Evolutionary conservation across 2,888 invertebrate genomes (phyloP).

Genomic region (Auanema sp.): DNA sequence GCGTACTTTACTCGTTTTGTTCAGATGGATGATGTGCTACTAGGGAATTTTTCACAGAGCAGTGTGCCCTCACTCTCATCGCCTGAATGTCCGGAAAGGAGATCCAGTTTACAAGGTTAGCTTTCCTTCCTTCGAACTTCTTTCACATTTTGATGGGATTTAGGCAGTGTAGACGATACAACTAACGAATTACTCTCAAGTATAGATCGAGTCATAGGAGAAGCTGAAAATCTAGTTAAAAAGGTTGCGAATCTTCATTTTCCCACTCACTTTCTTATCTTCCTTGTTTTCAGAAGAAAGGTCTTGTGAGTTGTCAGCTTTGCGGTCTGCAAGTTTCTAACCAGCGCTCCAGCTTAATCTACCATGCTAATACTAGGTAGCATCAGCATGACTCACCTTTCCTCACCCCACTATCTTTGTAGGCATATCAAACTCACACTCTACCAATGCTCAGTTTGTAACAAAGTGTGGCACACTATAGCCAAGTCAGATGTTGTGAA

Average conservation of each 20-base stretch:
- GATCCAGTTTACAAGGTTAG: too few relatives aligned
- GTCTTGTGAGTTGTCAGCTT: slow-evolving; percentile 27
- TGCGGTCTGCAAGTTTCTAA: slow-evolving; percentile 33
- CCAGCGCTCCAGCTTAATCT: slow-evolving; percentile 37
- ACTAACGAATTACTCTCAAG: not conserved
- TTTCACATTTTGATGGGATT: too few relatives aligned
- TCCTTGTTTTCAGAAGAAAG: slow-evolving; percentile 8
- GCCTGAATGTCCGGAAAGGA: too few relatives aligned
- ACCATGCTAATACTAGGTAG: slow-evolving; percentile 39
- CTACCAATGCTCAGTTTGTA: slow-evolving; percentile 36
- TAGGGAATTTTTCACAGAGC: too few relatives aligned
- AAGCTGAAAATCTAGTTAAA: slow-evolving; percentile 3
- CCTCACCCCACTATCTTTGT: not conserved
- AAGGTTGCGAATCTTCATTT: slow-evolving; percentile 3
- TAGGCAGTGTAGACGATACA: too few relatives aligned
- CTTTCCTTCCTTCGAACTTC: too few relatives aligned
- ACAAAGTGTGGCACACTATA: slow-evolving; percentile 44
- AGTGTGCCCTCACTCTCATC: too few relatives aligned
- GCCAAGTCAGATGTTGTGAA: slow-evolving; percentile 46
- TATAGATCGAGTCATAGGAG: slow-evolving; percentile 3
- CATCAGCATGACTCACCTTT: slow-evolving; percentile 5
- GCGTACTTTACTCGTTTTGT: not conserved
- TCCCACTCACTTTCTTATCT: not conserved
- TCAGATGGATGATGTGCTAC: too few relatives aligned
- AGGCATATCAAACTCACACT: slow-evolving; percentile 37